Conservation (phyloP, 1,140 invertebrate species). For the Cardiocondyla obscurior region DNA sequence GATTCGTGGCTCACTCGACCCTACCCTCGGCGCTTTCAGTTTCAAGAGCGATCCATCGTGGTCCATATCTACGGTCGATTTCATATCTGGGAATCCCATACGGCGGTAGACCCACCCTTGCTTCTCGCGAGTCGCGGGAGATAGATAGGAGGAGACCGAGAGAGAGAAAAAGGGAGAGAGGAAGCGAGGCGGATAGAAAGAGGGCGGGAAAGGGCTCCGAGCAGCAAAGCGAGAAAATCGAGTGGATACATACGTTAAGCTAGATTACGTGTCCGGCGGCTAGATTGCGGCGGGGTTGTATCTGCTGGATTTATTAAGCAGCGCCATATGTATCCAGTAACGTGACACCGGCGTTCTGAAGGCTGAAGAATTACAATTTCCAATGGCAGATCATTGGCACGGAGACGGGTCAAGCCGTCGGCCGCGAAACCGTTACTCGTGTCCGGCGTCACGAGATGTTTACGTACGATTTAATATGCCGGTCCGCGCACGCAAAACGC, state of each 20-base stretch:
- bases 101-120: neutral
- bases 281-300: constrained; percentile 59
- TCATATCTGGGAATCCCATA: constrained; percentile 43
- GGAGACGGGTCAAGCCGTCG: neutral
- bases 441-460: constrained; percentile 5
- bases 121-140: constrained; percentile 23
- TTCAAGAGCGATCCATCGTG: constrained; percentile 48
- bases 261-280: constrained; percentile 67
- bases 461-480: constrained; percentile 27
- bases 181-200: constrained; percentile 27
- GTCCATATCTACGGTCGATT: constrained; percentile 27
- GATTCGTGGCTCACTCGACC: neutral
- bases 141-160: neutral
- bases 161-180: neutral
- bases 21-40: neutral
- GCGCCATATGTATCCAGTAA: constrained; percentile 34
- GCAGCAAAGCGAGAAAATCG: constrained; percentile 63
- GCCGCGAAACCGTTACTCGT: neutral
- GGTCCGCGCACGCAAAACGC: neutral
- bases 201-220: neutral
- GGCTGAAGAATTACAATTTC: constrained; percentile 62
- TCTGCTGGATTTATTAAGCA: constrained; percentile 71
- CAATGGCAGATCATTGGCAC: constrained; percentile 52
- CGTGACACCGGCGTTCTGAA: neutral
- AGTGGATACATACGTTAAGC: constrained; percentile 67